Evolutionary conservation across 2,888 invertebrate species (phyloP).

Genomic region (Chirona hameri): DNA sequence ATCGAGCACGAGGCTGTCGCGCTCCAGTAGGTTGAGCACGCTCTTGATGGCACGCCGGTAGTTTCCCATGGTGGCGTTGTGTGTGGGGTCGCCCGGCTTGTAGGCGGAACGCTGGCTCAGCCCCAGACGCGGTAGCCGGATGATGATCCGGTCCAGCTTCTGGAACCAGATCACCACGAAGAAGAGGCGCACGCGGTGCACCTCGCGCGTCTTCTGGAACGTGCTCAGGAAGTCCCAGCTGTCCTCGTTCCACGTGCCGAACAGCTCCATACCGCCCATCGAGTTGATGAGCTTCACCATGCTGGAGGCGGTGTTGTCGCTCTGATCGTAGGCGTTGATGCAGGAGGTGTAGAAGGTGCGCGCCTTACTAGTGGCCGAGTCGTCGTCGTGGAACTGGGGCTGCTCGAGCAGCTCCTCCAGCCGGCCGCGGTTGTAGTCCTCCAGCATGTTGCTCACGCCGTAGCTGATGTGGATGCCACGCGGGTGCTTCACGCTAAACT

Average conservation of each 20-base stretch:
- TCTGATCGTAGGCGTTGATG: slow-evolving; percentile 59
- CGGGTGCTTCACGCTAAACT: slow-evolving; percentile 23
- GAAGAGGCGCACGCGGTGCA: slow-evolving; percentile 12
- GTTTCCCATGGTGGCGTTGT: slow-evolving; percentile 6
- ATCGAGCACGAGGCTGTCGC: neutral
- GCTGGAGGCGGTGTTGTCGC: neutral
- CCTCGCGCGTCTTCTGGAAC: slow-evolving; percentile 7
- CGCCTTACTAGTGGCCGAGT: slow-evolving; percentile 71
- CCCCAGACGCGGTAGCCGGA: slow-evolving; percentile 22
- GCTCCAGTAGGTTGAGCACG: slow-evolving; percentile 1
- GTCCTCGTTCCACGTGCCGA: slow-evolving; percentile 7
- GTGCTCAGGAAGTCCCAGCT: neutral
- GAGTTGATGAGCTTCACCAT: slow-evolving; percentile 7
- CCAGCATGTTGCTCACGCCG: slow-evolving; percentile 26
- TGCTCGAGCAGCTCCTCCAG: slow-evolving; percentile 50
- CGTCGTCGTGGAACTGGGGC: slow-evolving; percentile 41
- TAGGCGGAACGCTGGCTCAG: slow-evolving; percentile 4
- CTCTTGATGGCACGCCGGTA: neutral
- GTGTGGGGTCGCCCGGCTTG: neutral
- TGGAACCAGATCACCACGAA: slow-evolving; percentile 30
- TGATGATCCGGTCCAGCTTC: slow-evolving; percentile 27
- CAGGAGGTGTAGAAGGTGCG: slow-evolving; percentile 81
- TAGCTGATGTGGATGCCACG: slow-evolving; percentile 29
- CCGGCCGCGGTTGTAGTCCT: slow-evolving; percentile 29
- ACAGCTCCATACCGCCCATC: slow-evolving; percentile 1